Base-by-base conservation (phyloP, 2,888 invertebrate genomes). In the Plagodis dolabraria region DNA sequence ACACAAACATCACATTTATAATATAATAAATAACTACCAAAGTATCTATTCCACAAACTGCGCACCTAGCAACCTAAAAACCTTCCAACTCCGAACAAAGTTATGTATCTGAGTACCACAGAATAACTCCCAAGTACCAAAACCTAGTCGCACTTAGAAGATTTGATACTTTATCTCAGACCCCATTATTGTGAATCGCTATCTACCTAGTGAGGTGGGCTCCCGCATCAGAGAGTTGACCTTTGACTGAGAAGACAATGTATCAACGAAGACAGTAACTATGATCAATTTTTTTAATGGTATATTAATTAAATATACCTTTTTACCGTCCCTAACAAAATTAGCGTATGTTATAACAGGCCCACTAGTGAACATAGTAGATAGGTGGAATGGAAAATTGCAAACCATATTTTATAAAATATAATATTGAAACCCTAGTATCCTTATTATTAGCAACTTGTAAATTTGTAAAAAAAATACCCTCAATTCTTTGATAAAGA, bases 131-230 rank as follows among this genome's bases (percentile, higher is more conserved):
- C 12, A 50, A 53, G 36, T 60, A 53, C 45, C 34, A 57, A 33
- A 38, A 38, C 49, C 33, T 49, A 54, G 43, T 12, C 48, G 47
- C 53, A 51, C 60, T 63, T 12, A 46, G 61, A 60, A 61, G 64
- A 68, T 66, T 64, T 66, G 64, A 59, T 68, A 68, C 60, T 62
- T 60, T 68, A 61, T 64, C 64, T 53, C 52, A 38, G 56, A 61
- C 55, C 55, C 61, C 57, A 66, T 68, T 63, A 64, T 61, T 44
- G 63, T 60, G 46, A 57, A 53, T 52, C 47, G 51, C 60, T 49
- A 47, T 56, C 53, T 62, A 49, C 62, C 47, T 49, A 40, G 10
- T 35, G 63, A 63, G 65, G 59, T 64, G 34, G 56, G 56, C 53
- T 48, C 63, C 60, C 61, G 57, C 64, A 65, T 69, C 57, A 53